A percentile compares a stretch with the other conserved stretches of the same genome.
Conservation (phyloP, 2,113 vertebrate species). For the Epinephelus cyanopodus region DNA sequence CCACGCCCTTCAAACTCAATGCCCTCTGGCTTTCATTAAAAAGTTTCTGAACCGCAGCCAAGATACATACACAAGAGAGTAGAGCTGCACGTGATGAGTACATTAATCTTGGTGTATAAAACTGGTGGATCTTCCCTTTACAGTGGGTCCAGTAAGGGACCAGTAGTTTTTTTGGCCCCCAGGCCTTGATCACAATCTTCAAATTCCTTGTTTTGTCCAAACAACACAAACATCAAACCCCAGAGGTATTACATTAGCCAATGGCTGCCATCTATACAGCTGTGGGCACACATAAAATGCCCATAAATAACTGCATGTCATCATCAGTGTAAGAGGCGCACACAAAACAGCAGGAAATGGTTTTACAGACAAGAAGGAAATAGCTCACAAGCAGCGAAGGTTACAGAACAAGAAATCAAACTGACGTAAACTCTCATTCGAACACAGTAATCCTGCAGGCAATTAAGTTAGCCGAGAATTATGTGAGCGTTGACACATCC, state of each 20-base stretch:
- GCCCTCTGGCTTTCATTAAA: background rate
- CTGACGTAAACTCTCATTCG: conserved; percentile 9
- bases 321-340: background rate
- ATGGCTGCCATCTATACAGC: background rate
- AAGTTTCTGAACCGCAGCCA: background rate
- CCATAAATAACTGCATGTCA: background rate
- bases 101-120: background rate
- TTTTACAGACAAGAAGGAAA: background rate
- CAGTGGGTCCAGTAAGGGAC: background rate
- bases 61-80: background rate
- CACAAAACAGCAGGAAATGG: background rate
- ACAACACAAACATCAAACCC: background rate
- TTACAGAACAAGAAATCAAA: conserved; percentile 25
- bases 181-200: background rate
- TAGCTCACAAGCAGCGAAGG: background rate
- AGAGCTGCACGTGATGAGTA: background rate
- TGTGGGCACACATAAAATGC: background rate
- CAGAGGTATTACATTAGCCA: background rate
- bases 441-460: conserved; percentile 45
- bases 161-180: background rate
- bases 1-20: background rate
- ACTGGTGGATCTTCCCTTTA: background rate
- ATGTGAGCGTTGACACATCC: conserved; percentile 45
- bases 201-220: conserved; percentile 20
- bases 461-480: conserved; percentile 31